phyloP scores from a whole-genome alignment of 2,113 vertebrate genomes.

The Gallinago media region DNA sequence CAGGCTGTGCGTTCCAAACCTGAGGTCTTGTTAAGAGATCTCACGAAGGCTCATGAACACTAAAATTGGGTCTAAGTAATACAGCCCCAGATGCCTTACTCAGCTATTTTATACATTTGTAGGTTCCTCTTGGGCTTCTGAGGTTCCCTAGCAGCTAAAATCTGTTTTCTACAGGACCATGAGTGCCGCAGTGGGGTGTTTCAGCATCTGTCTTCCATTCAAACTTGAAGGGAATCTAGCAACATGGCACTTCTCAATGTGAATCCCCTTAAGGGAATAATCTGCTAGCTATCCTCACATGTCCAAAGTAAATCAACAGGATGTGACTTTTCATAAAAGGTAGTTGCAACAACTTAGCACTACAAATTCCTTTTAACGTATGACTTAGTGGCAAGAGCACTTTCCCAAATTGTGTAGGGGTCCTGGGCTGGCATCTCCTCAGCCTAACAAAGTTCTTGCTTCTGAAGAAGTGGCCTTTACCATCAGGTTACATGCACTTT shows the following conservation, averaged over 20 bases:
- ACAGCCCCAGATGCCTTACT: background rate
- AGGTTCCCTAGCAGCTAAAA: background rate
- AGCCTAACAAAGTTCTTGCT: background rate
- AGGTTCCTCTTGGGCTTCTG: background rate
- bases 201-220: background rate
- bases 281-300: background rate
- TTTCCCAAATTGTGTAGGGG: background rate
- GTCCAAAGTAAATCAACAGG: background rate
- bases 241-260: background rate
- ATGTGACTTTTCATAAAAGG: background rate
- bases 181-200: background rate
- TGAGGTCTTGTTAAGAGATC: background rate
- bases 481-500: background rate
- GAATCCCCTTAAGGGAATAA: background rate
- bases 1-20: rapidly evolving
- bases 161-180: background rate
- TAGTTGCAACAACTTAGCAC: background rate
- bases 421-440: background rate
- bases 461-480: background rate
- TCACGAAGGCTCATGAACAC: background rate
- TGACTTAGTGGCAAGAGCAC: background rate
- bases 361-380: background rate
- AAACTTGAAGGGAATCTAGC: background rate
- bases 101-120: background rate
- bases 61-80: background rate